Evolutionary conservation across 2,797 vertebrate species (phyloP), one percentile per base, ranked within the genome.

Genomic region (Danio choprae): DNA sequence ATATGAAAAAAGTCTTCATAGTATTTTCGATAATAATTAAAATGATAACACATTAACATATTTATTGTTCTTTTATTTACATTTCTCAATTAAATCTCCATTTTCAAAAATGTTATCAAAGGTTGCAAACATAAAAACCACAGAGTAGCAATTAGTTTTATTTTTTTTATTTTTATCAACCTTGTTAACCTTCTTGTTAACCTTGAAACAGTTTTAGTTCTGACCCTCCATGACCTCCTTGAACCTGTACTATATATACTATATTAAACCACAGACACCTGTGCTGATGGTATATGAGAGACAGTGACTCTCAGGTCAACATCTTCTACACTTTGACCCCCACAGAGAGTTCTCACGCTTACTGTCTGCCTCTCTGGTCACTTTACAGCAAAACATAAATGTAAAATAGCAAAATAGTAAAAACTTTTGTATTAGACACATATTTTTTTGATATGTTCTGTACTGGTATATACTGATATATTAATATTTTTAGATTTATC

Each of bases 161-260:
- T 5, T 36, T 77, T 53, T 59, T 50, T 69, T 38, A 38, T 53
- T 59, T 50, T 69, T 38, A 38, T 13, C 7, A 4, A 18, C 7
- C 55, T 68, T 70, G 48, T 65, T 76, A 75, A 75, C 46, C 29
- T 50, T 50, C 63, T 77, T 77, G 43, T 59, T 69, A 70, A 53
- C 56, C 67, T 79, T 77, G 63, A 69, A 40, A 59, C n/a, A 15
- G 22, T 77, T 79, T 71, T 6, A 60, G 65, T 71, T 55, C 0
- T 55, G 20, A 53, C 58, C 38, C 10, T 62, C 55, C 44, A 12
- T 63, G 67, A 70, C 46, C 67, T 43, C 18, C 43, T 29, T 9
- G 22, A 12, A n/a, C 53, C 18, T 70, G 29, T 13, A 51, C 48
- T 51, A 51, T 51, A 51, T 44, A 29, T 4, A 5, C 64, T 29